phyloP scores from a whole-genome alignment of 2,797 vertebrate genomes.

The Sitta carolinensis region DNA sequence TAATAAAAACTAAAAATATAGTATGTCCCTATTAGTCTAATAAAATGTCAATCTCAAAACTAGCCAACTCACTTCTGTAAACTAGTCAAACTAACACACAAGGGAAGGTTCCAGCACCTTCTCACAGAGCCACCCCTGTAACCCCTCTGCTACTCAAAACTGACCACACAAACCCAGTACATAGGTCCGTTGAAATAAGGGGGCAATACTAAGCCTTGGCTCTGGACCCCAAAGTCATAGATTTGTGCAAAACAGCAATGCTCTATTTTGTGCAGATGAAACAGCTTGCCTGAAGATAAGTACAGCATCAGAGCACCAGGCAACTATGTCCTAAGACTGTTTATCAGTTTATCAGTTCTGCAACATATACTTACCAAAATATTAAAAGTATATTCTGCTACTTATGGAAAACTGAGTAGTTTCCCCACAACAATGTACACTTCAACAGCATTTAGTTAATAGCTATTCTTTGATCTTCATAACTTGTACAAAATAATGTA shows the following conservation, averaged over 20 bases:
- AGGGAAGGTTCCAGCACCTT: background rate
- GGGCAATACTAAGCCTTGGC: background rate
- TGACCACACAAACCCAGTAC: background rate
- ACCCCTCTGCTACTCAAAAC: background rate
- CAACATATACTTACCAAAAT: background rate
- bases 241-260: background rate
- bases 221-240: background rate
- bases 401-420: background rate
- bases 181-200: fast-evolving
- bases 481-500: background rate
- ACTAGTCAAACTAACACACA: too few relatives aligned
- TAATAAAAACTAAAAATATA: too few relatives aligned
- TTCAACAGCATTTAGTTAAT: background rate
- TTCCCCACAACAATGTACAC: background rate
- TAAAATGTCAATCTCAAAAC: too few relatives aligned
- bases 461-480: background rate
- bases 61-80: too few relatives aligned
- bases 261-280: background rate
- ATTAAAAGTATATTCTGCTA: background rate
- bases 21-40: too few relatives aligned
- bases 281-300: background rate
- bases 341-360: background rate
- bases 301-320: background rate
- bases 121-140: background rate
- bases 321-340: background rate